phyloP scores from a whole-genome alignment of 2,113 vertebrate species.

The Psilopogon haemacephalus region DNA sequence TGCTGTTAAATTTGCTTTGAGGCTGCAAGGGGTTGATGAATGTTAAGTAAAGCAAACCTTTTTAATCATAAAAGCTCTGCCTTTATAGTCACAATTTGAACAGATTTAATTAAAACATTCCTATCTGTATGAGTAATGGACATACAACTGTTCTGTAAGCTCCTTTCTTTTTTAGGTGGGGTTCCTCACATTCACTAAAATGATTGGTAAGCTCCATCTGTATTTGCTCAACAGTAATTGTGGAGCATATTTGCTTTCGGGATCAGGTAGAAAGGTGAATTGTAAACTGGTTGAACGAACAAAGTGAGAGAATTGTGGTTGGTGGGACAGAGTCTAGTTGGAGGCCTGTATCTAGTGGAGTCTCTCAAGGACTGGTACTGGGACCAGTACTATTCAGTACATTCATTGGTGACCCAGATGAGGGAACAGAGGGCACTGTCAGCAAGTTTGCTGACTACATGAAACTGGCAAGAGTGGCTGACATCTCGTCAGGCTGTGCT shows the following conservation, averaged over 20 bases:
- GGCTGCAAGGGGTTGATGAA: neutral
- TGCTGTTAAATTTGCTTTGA: neutral
- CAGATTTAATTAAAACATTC: slow-evolving; percentile 34
- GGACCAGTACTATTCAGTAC: too few relatives aligned
- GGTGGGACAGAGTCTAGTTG: too few relatives aligned
- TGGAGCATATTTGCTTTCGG: neutral
- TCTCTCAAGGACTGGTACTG: too few relatives aligned
- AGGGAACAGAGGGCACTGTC: too few relatives aligned
- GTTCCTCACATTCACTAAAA: neutral
- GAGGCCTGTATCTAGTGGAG: too few relatives aligned
- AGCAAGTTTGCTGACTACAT: too few relatives aligned
- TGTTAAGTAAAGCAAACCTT: neutral
- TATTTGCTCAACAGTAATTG: neutral
- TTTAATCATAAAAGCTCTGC: neutral
- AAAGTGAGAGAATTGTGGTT: too few relatives aligned
- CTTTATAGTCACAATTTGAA: neutral
- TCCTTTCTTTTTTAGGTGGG: neutral
- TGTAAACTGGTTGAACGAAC: too few relatives aligned
- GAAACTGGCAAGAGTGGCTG: too few relatives aligned
- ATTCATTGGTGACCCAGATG: too few relatives aligned
- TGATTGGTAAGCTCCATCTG: neutral
- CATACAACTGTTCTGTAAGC: neutral
- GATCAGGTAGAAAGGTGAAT: neutral
- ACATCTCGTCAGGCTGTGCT: too few relatives aligned
- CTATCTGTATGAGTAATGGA: neutral